Evolutionary conservation across 2,113 vertebrate species (phyloP).

Genomic region (Saguinus imperator): DNA sequence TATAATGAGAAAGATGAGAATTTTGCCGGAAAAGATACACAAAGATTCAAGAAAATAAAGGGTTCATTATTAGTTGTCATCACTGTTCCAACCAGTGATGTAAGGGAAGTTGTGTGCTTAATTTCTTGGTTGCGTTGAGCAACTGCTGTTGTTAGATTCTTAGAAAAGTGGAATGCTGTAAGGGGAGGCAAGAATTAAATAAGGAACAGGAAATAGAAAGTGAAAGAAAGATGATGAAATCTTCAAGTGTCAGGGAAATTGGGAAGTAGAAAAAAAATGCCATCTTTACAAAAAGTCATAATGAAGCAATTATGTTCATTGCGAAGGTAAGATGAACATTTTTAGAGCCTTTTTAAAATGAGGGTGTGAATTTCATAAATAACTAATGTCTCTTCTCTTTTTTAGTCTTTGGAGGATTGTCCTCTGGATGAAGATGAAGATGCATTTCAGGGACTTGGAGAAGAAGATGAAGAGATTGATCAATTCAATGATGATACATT

Average conservation of each 20-base stretch:
- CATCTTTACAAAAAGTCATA: slow-evolving; percentile 21
- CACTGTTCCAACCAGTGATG: background rate
- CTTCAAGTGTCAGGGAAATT: background rate
- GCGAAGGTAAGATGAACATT: slow-evolving; percentile 27
- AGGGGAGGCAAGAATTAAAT: background rate
- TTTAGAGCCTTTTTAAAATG: slow-evolving; percentile 29
- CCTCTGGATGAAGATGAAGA: slow-evolving; percentile 94
- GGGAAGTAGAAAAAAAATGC: background rate
- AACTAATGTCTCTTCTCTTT: background rate
- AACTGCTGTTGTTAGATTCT: slow-evolving; percentile 12
- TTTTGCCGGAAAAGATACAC: slow-evolving; percentile 5
- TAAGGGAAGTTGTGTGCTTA: background rate
- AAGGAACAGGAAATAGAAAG: slow-evolving; percentile 9
- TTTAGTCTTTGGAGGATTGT: slow-evolving; percentile 95
- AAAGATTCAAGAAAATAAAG: background rate
- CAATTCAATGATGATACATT: slow-evolving; percentile 99
- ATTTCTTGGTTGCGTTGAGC: background rate
- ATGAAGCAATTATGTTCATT: background rate
- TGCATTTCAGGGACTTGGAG: slow-evolving; percentile 87
- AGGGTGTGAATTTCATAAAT: slow-evolving; percentile 13
- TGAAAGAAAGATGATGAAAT: background rate
- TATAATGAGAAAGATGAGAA: background rate
- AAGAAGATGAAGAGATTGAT: slow-evolving; percentile 96
- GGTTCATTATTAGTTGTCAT: background rate
- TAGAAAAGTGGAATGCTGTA: slow-evolving; percentile 16